Conservation (phyloP, 2,888 invertebrate species). For the Athalia cordata region DNA sequence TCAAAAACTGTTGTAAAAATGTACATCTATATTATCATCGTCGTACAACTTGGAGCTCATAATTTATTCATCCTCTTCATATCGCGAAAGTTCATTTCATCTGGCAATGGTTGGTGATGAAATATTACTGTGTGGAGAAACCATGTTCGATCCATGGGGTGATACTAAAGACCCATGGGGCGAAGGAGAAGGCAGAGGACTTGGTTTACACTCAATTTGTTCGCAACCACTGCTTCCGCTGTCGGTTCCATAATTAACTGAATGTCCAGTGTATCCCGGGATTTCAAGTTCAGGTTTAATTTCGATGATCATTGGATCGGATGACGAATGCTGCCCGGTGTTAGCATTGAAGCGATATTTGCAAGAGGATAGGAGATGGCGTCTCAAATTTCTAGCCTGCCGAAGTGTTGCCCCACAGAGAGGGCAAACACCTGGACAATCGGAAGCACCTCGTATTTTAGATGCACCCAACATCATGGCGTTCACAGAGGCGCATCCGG, state of each 20-base stretch:
- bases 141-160: constrained; percentile 61
- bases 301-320: constrained; percentile 65
- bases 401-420: constrained; percentile 78
- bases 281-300: constrained; percentile 68
- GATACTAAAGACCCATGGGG: constrained; percentile 57
- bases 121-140: constrained; percentile 66
- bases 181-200: constrained; percentile 65
- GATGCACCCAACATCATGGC: constrained; percentile 65
- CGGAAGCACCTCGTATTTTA: constrained; percentile 77
- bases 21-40: no score
- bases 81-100: constrained; percentile 57
- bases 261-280: constrained; percentile 57
- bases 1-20: no score
- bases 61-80: no score
- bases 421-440: constrained; percentile 79
- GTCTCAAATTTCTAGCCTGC: constrained; percentile 77
- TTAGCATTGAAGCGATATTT: constrained; percentile 69
- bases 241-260: constrained; percentile 60
- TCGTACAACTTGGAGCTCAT: no score
- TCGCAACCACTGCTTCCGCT: constrained; percentile 66
- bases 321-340: constrained; percentile 55
- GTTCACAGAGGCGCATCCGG: constrained; percentile 32
- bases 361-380: constrained; percentile 75
- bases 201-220: constrained; percentile 69
- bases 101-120: constrained; percentile 69